Evolutionary conservation across 1,140 invertebrate species (phyloP), one percentile per base, ranked within the genome.

Genomic region (Centruroides vittatus): DNA sequence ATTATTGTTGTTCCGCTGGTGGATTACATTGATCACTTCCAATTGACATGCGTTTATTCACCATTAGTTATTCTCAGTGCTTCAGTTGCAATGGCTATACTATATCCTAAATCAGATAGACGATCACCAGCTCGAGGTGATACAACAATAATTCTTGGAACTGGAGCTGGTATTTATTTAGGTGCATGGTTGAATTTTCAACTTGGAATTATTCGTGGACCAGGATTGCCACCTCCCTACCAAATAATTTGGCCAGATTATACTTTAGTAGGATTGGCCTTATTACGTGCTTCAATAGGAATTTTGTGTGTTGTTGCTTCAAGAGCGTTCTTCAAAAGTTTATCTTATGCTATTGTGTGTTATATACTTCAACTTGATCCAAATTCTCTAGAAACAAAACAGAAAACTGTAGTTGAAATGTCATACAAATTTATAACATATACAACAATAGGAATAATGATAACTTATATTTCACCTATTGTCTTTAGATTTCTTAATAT

Each of bases 111-210:
- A 58, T 83, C 83, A 52, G 81, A 84, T 60, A 83, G 81, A 65
- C 89, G 87, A 86, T 89, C 86, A 34, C 86, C 87, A 13, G 88
- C 88, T 35, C 89, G 89, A 71, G 87, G 88, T 36, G 90, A 94
- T 72, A 91, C 89, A 3, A 83, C 87, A 8, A 84, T 89, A 75
- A 86, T 91, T 57, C 75, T 93, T 53, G 85, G 84, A 35, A 84
- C 89, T 7, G 84, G 82, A 61, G 81, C 83, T n/a, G 90, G 90
- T 49, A 76, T 89, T 56, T 79, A 85, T 54, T 73, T 81, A 8
- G 89, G 88, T n/a, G 80, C 86, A 3, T 93, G 89, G 88, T 74
- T 86, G 5, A 89, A 89, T 75, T 90, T 84, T 72, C 85, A 84
- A 71, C 77, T 83, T 13, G 86, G 86, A 36, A 76, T 82, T 61